Evolutionary conservation across 1,140 invertebrate genomes (phyloP).

Genomic region (Drosophila ercepeae): DNA sequence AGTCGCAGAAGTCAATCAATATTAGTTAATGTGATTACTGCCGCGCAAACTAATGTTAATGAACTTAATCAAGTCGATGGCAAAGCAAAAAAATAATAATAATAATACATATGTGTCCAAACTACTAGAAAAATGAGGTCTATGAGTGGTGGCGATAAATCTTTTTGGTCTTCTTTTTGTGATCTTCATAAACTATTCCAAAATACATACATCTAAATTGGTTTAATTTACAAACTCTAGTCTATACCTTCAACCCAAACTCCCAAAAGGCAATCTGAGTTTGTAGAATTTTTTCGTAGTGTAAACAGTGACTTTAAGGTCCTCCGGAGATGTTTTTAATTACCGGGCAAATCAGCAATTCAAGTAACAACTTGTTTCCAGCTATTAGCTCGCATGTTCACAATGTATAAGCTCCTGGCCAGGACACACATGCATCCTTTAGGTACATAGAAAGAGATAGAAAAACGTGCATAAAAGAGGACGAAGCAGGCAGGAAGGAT

Average conservation of each 20-base stretch:
- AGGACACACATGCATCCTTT: neutral
- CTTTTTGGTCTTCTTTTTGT: no score
- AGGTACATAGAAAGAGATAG: slow-evolving; percentile 7
- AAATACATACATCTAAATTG: no score
- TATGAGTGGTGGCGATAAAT: no score
- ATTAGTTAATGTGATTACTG: slow-evolving; percentile 52
- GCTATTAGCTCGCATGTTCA: slow-evolving; percentile 68
- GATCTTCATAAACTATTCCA: no score
- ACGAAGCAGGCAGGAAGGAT: slow-evolving; percentile 1
- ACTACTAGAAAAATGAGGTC: neutral
- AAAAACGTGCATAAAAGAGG: neutral
- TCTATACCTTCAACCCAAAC: no score
- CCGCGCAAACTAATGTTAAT: slow-evolving; percentile 33
- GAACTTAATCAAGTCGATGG: slow-evolving; percentile 35
- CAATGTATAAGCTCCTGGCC: slow-evolving; percentile 65
- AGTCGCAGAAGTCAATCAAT: slow-evolving; percentile 45
- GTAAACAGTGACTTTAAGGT: slow-evolving; percentile 18
- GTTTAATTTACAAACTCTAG: no score
- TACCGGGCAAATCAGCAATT: slow-evolving; percentile 35
- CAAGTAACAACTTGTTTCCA: slow-evolving; percentile 40
- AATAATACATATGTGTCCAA: neutral
- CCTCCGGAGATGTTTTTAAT: slow-evolving; percentile 62
- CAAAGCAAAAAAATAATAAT: slow-evolving; percentile 1
- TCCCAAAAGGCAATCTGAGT: no score
- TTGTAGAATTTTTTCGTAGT: neutral